Evolutionary conservation across 1,140 invertebrate species (phyloP), one percentile per base, ranked within the genome.

Genomic region (Amphibalanus amphitrite): DNA sequence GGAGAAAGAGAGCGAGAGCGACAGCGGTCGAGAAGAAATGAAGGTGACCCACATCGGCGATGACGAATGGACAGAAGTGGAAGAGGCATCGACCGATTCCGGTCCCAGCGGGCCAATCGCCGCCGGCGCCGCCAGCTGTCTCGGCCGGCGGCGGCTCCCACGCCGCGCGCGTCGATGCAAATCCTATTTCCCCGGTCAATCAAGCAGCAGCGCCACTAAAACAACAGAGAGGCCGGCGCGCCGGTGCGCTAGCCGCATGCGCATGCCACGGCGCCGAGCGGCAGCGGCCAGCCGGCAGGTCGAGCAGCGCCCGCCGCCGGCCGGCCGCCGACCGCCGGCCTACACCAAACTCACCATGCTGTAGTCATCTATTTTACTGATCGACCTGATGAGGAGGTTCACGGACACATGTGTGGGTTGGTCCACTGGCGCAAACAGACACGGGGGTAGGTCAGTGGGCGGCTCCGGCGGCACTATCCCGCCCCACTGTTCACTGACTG

Each of bases 361-460:
- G 85, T 95, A 94, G 90, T 97, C 93, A 85, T 95, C 90, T 85
- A 96, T 96, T 90, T 95, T 94, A 86, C 91, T 94, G 86, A 97
- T 96, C 83, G 92, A 95, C 77, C 93, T 89, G 75, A 97, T 88
- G 84, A 88, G 94, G 84, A 95, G 87, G 89, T 96, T 95, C 85
- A 96, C 91, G 79, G 82, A 79, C 78, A 92, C 90, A 83, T 86
- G 82, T 80, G 90, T 90, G 77, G 90, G 86, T 81, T 72, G 73
- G 73, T 77, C 73, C 33, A 70, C 72, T 74, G 70, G 71, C 23
- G 65, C 65, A 30, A 69, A 74, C 65, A 30, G 71, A 73, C 29
- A 73, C 30, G 29, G 29, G 47, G 69, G 69, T 15, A 64, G 69
- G 69, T 28, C 59, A 71, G 23, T 25, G 20, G 47, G 23, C 47